Base-by-base conservation (phyloP, 2,113 vertebrate species). In the Carollia perspicillata region DNA sequence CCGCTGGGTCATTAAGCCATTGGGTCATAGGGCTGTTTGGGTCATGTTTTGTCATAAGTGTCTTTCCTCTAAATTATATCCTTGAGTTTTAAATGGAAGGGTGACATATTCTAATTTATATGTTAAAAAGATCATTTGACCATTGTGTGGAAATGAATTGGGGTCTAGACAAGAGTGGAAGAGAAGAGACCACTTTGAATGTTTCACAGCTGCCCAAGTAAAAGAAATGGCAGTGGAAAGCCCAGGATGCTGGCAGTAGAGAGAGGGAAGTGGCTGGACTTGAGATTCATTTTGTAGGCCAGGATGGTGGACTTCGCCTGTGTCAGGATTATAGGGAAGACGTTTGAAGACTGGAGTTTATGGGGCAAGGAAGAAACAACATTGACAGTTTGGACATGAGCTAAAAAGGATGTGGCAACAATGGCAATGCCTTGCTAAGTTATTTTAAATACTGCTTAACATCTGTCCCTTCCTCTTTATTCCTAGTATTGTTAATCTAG, bases 191-290 rank as follows among this genome's bases (percentile, higher is more conserved):
- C 0, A 3, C 35, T 2, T 1, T 35, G 30, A 37, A 33, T 2
- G 17, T 8, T 49, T 23, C 4, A 35, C 26, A 40, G 63, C 4
- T 4, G 0, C 6, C 30, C 69, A 40, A 35, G 37, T 11, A 4
- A 49, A 28, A 66, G 6, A 5, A 2, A 8, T 0, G 40, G 28
- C 1, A 4, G n/a, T 5, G 6, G 49, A 30, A 49, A 17, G 2
- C 18, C 1, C 0, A 1, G 47, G 66, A 28, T 22, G 13, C 20
- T 17, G 22, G 20, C 37, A 1, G 7, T 0, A 3, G 44, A 47
- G 4, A 2, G 0, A 0, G 1, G 26, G 17, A 22, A 8, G 16
- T 0, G 18, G 33, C 30, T 10, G 8, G 13, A 37, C 18, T 9
- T 2, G 11, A 72, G 79, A 63, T 18, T n/a, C 2, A 2, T 10